A percentile compares a stretch with the other conserved stretches of the same genome.
phyloP scores from a whole-genome alignment of 2,797 vertebrate species.

The Danio kyathit region DNA sequence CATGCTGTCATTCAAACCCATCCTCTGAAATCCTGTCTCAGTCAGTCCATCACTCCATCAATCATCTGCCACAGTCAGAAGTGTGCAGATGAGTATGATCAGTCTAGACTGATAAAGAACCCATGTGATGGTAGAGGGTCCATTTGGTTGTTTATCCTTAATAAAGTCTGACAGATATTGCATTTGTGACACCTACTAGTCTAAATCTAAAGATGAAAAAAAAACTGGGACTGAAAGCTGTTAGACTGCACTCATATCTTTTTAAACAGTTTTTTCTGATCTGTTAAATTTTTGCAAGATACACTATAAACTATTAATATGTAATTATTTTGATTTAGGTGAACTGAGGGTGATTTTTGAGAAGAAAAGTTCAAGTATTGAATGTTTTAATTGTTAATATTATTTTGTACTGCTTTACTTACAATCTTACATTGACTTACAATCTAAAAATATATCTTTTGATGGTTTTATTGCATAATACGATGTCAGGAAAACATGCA shows the following conservation, averaged over 20 bases:
- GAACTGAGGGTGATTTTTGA: too few relatives aligned
- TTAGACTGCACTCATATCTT: neutral
- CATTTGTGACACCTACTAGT: neutral
- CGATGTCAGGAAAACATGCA: too few relatives aligned
- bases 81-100: constrained; percentile 42
- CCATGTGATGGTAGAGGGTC: neutral
- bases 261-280: neutral
- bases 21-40: constrained; percentile 48
- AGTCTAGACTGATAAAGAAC: constrained; percentile 35
- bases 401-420: too few relatives aligned
- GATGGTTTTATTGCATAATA: too few relatives aligned
- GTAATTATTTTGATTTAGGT: too few relatives aligned
- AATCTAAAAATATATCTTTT: too few relatives aligned
- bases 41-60: constrained; percentile 45
- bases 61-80: constrained; percentile 12
- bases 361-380: too few relatives aligned
- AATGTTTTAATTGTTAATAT: too few relatives aligned
- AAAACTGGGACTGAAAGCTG: neutral
- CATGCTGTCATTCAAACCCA: constrained; percentile 40
- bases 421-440: too few relatives aligned
- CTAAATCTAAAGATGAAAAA: constrained; percentile 14
- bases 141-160: constrained; percentile 9
- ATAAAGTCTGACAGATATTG: constrained; percentile 11
- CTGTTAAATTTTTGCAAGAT: neutral
- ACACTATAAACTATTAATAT: too few relatives aligned